Base-by-base conservation (phyloP, 2,888 invertebrate species). In the Biston betularia region DNA sequence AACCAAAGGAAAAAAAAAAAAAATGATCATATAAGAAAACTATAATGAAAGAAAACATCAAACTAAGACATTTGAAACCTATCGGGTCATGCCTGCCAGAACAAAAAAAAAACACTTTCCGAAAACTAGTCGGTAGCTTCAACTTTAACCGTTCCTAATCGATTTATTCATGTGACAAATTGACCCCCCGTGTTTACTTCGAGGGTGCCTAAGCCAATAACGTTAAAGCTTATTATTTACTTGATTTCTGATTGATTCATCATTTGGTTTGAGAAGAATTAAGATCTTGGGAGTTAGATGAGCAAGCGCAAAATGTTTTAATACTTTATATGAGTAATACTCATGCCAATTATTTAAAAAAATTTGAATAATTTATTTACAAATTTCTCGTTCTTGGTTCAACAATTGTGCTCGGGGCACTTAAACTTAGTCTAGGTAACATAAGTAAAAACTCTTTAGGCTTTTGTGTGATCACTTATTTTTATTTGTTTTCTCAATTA, bases 181-280 rank as follows among this genome's bases (percentile, higher is more conserved):
- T 82, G 80, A 76, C 75, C 79, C 79, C 79, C 78, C 69, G 73
- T 71, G 77, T 73, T 77, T 72, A 75, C 76, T 74, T 69, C 65
- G 73, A 74, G 78, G 79, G 80, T 74, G 73, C 69, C 75, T 80
- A 81, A 86, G 81, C 79, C 83, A 85, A 88, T 89, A 82, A 81
- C 80, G 80, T 78, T 82, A 78, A 89, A 87, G 79, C 87, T 84
- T 83, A 89, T 90, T 69, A 83, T 82, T 87, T 83, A 83, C 82
- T 87, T 83, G 86, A 87, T 87, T 90, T 85, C 79, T 81, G 77
- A 78, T 79, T 73, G 78, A 63, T 68, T 68, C 52, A 61, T 48
- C 38, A 49, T 45, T 72, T 69, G 65, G 15, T 68, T 50, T 50
- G 49, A 40, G 48, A 65, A 65, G 49, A 53, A 54, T 63, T 33